These are phyloP conservation scores for Centropus bengalensis DNA, from an alignment of 2,113 vertebrate species.

Conservation along the genomic window DNA sequence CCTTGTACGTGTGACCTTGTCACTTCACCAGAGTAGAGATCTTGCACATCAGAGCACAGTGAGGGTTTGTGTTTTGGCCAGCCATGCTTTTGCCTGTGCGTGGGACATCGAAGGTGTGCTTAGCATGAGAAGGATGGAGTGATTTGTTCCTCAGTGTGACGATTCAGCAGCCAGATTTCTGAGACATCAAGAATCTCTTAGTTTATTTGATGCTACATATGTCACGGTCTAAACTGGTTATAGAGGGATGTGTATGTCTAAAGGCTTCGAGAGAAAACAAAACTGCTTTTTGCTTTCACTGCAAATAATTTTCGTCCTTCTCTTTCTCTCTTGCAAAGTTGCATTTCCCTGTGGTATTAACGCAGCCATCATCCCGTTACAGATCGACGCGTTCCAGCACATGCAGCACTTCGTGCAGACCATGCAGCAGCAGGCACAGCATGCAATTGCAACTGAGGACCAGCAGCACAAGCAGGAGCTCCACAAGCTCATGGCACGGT, in stretches of 20 bases:
- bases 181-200: background rate
- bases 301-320: background rate
- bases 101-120: background rate
- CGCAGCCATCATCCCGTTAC: background rate
- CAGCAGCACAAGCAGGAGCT: constrained; percentile 96
- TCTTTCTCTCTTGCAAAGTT: background rate
- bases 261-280: background rate
- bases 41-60: background rate
- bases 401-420: constrained; percentile 98
- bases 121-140: background rate
- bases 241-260: background rate
- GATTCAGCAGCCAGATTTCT: background rate
- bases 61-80: background rate
- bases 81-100: background rate
- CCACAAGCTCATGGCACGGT: constrained; percentile 99
- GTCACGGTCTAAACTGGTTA: background rate
- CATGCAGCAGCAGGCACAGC: constrained; percentile 95
- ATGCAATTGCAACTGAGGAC: constrained; percentile 90
- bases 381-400: constrained; percentile 98
- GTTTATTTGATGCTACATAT: background rate
- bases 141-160: background rate
- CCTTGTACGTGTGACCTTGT: background rate
- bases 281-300: background rate
- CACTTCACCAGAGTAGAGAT: background rate
- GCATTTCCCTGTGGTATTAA: background rate